Percentiles rank a stretch among this genome's conserved stretches.
These are phyloP conservation scores for Seira ritae DNA, from an alignment of 2,888 invertebrate species.

Conservation along the genomic window DNA sequence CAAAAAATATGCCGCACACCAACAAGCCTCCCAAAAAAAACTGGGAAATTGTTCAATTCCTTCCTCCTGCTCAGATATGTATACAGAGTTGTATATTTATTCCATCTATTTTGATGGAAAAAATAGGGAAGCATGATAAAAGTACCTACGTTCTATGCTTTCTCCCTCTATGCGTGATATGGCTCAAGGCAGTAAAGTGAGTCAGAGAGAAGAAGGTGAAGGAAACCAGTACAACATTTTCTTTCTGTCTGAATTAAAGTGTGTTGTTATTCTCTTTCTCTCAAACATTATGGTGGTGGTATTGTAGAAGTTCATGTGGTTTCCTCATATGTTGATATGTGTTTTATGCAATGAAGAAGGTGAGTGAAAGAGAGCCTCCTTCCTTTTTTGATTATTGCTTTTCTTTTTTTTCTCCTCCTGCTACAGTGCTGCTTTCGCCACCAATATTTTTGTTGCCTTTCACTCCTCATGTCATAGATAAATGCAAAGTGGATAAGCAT, in stretches of 20 bases:
- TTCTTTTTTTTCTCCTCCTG: slow-evolving; percentile 15
- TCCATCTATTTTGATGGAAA: slow-evolving; percentile 13
- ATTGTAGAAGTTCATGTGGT: slow-evolving; percentile 9
- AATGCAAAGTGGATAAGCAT: background rate
- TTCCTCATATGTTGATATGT: slow-evolving; percentile 12
- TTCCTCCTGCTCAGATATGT: background rate
- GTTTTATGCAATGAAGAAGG: background rate
- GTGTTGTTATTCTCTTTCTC: slow-evolving; percentile 16
- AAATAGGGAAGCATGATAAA: background rate
- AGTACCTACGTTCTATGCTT: background rate
- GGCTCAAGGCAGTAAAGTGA: background rate
- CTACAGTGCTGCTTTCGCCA: background rate
- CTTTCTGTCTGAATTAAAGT: slow-evolving; percentile 16
- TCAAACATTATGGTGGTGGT: background rate
- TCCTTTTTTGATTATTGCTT: slow-evolving; percentile 45
- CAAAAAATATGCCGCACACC: slow-evolving; percentile 36
- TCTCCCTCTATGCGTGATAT: background rate
- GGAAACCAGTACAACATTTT: background rate
- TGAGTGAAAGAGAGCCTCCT: slow-evolving; percentile 29
- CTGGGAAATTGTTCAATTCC: slow-evolving; percentile 19
- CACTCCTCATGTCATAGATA: background rate
- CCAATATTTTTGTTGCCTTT: background rate
- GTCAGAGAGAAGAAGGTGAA: slow-evolving; percentile 16
- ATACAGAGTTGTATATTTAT: background rate
- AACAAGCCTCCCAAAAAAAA: background rate